Evolutionary conservation across 2,888 invertebrate genomes (phyloP).

Genomic region (Ceramica pisi): DNA sequence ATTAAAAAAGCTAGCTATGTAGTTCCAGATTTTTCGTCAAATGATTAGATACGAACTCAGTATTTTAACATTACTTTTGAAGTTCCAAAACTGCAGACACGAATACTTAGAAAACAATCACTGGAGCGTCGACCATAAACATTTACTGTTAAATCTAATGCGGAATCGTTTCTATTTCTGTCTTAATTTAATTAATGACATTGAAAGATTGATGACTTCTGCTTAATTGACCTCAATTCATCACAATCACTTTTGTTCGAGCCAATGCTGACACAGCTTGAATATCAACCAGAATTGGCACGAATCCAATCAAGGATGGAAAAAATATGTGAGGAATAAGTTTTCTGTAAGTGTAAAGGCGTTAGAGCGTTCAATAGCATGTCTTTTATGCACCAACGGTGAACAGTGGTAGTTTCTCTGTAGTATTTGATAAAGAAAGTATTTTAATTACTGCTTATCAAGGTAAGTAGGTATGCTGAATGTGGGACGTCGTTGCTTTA

Average conservation of each 20-base stretch:
- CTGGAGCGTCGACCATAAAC: slow-evolving; percentile 29
- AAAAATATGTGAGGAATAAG: slow-evolving; percentile 17
- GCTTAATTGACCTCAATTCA: slow-evolving; percentile 69
- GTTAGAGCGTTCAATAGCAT: slow-evolving; percentile 40
- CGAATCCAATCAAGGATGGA: slow-evolving; percentile 14
- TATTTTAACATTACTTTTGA: slow-evolving; percentile 1
- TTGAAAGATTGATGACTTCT: slow-evolving; percentile 47
- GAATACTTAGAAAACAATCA: slow-evolving; percentile 26
- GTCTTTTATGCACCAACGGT: slow-evolving; percentile 74
- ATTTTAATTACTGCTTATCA: slow-evolving; percentile 68
- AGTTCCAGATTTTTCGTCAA: neutral
- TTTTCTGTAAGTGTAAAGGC: slow-evolving; percentile 25
- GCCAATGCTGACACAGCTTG: slow-evolving; percentile 46
- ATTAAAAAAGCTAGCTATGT: too few relatives aligned
- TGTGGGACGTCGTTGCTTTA: slow-evolving; percentile 11
- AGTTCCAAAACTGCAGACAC: slow-evolving; percentile 5
- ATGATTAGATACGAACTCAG: neutral
- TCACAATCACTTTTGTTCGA: slow-evolving; percentile 52
- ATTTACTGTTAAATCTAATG: slow-evolving; percentile 46
- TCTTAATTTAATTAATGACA: slow-evolving; percentile 46
- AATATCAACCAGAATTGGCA: slow-evolving; percentile 33
- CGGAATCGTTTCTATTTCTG: slow-evolving; percentile 25
- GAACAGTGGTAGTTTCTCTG: slow-evolving; percentile 72
- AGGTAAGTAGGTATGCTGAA: slow-evolving; percentile 40
- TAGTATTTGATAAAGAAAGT: slow-evolving; percentile 75